Evolutionary conservation across 1,140 invertebrate species (phyloP), one percentile per base, ranked within the genome.

Genomic region (Psix sp.): DNA sequence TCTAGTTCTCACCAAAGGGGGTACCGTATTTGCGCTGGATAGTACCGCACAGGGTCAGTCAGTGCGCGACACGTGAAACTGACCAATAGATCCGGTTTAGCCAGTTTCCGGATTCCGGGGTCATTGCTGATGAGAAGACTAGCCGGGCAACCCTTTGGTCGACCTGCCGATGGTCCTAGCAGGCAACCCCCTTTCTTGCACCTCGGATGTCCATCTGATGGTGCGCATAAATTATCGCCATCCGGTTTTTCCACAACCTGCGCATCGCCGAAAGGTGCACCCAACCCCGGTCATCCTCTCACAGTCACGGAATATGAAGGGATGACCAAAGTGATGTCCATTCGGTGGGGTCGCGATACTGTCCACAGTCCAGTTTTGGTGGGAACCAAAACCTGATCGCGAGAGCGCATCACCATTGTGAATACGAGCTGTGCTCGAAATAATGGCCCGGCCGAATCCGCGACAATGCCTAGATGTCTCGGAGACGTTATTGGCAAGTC

Each of bases 1-100:
- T 84, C 79, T 80, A 85, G 84, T 87, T 87, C 84, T 86, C 84
- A 86, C 83, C 80, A 73, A 73, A 74, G 66, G 43, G 74, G 65
- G 68, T 76, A 74, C n/a, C n/a, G n/a, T n/a, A n/a, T n/a, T 68
- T 65, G 26, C 17, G 35, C 24, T n/a, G n/a, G 49, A 42, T 56
- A 56, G 48, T 67, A 57, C 48, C 56, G 66, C 31, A 7, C 26
- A 68, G 76, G 70, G 66, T 62, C 70, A 71, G 46, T 39, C 24
- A 46, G 60, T 75, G 73, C 59, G 70, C 62, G 68, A 59, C 77
- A 80, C 80, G 78, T 80, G 75, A 83, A 82, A 86, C 83, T 87
- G 86, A 87, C 86, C 86, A 86, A 86, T 85, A 87, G 85, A 87
- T 87, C 86, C 86, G 86, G 86, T 87, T 87, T 86, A 83, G 79